Evolutionary conservation across 2,888 invertebrate genomes (phyloP), one percentile per base, ranked within the genome.

Genomic region (Drosophila buzzatii): DNA sequence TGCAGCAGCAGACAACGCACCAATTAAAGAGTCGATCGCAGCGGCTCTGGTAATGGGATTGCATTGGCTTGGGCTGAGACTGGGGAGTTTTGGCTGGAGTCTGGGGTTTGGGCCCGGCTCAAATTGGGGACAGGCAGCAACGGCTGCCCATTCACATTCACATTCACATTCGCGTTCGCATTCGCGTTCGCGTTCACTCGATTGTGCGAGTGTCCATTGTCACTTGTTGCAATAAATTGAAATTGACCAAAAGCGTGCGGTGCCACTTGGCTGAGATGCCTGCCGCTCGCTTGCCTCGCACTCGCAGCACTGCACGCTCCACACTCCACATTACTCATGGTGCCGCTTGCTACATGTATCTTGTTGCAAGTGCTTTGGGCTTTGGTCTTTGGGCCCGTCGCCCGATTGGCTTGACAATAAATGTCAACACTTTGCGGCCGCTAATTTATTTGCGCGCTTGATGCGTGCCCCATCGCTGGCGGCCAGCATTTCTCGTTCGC

Each of bases 361-460:
- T 79, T 64, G 82, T 81, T 81, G 84, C 84, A 79, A 70, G 73
- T 62, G 68, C 60, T 49, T 60, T 79, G 81, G 82, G 23, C 31
- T 8, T n/a, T n/a, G 2, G 23, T 10, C 44, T 20, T 10, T 12
- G 79, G 73, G 56, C 31, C 7, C 57, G 51, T 49, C 59, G 35
- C 37, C 35, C 45, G 67, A 71, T 82, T 58, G 82, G 70, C 66
- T 79, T 87, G 87, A 89, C 91, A 90, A 91, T 90, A 90, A 91
- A 89, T 87, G 91, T 91, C 91, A 91, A 85, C 91, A 91, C 84
- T 85, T 83, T 81, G 79, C 73, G 80, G 76, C 68, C 72, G 87
- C 85, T 90, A 91, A 91, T 91, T 91, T 91, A 90, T 88, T 90
- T 86, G 82, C 80, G 70, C 78, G 84, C 81, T 66, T 58, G 76